Conservation (phyloP, 2,888 invertebrate species). For the Ommatoiulus sabulosus region DNA sequence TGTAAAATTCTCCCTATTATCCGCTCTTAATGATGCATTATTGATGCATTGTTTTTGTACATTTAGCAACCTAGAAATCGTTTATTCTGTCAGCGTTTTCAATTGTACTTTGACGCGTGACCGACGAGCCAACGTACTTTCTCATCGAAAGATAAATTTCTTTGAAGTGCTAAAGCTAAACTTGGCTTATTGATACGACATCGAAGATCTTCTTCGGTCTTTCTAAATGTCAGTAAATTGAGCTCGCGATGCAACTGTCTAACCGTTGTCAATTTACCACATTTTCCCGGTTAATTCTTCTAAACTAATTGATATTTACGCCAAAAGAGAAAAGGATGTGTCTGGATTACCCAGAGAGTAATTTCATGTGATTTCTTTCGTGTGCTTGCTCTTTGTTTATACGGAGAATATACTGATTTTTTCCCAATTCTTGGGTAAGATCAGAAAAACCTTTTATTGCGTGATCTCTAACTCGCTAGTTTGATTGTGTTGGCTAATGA, state of each 20-base stretch:
- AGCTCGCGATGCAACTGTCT: background rate
- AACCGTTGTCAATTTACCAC: background rate
- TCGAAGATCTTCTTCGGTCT: background rate
- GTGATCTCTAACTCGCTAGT: no score
- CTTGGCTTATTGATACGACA: background rate
- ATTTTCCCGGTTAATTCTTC: background rate
- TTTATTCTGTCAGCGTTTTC: background rate
- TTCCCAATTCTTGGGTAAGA: no score
- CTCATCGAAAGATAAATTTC: background rate
- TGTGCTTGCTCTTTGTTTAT: no score
- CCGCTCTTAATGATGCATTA: no score
- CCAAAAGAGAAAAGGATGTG: background rate
- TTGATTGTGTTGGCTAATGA: no score
- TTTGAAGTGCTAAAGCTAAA: background rate
- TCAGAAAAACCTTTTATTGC: no score
- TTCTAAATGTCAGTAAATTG: background rate
- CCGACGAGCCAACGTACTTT: background rate
- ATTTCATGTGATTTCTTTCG: no score
- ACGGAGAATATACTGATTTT: no score
- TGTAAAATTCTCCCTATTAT: no score
- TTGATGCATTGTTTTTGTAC: background rate
- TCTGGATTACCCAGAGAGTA: no score
- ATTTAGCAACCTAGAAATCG: background rate
- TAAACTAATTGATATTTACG: background rate
- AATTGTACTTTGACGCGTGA: background rate